These are phyloP conservation scores for Apistogramma diplotaenia DNA, from an alignment of 2,113 vertebrate genomes.

Conservation along the genomic window DNA sequence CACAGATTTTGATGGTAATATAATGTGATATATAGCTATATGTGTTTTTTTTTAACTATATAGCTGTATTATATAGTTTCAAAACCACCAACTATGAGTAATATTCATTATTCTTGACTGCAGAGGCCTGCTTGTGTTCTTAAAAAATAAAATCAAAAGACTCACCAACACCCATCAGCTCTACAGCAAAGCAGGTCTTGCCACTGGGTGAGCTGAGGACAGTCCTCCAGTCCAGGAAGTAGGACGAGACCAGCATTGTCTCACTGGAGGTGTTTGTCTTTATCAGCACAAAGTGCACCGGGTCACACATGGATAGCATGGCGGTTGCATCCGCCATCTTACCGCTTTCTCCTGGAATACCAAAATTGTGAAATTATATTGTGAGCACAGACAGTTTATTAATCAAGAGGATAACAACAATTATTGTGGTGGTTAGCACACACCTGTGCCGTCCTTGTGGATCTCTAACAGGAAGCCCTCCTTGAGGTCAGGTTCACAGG, in stretches of 20 bases:
- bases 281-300: slow-evolving; percentile 92
- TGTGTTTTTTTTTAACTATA: too few species aligned
- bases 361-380: neutral
- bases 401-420: neutral
- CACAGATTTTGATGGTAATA: too few species aligned
- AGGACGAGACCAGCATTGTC: slow-evolving; percentile 88
- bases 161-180: slow-evolving; percentile 96
- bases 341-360: slow-evolving; percentile 82
- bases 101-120: neutral
- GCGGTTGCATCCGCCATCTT: slow-evolving; percentile 90
- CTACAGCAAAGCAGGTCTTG: slow-evolving; percentile 82
- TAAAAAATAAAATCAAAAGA: neutral
- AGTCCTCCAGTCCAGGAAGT: slow-evolving; percentile 94
- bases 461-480: slow-evolving; percentile 94
- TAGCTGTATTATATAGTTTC: too few species aligned
- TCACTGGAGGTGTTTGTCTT: slow-evolving; percentile 89
- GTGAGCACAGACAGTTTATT: neutral
- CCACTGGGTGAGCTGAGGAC: slow-evolving; percentile 85
- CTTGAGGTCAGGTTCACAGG: slow-evolving; percentile 92
- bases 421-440: neutral
- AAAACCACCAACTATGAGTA: too few species aligned
- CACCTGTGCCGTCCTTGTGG: slow-evolving; percentile 86
- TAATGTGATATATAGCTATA: too few species aligned
- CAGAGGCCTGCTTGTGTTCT: neutral
- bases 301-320: slow-evolving; percentile 94